phyloP scores from a whole-genome alignment of 2,797 vertebrate species.

The Knipowitschia caucasica region DNA sequence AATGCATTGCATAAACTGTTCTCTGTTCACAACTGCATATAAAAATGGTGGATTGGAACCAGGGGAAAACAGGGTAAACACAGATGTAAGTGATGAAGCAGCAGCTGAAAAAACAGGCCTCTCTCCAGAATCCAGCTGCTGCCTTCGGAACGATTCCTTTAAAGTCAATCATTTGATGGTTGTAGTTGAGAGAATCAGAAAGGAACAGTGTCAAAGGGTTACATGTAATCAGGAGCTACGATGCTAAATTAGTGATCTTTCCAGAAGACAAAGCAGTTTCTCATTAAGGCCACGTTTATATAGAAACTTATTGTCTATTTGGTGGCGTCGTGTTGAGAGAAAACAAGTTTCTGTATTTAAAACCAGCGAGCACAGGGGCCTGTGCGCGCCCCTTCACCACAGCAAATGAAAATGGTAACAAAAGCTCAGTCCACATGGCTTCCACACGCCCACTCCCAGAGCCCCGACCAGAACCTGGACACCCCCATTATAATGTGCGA shows the following conservation, averaged over 20 bases:
- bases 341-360: slow-evolving; percentile 71
- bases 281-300: slow-evolving; percentile 96
- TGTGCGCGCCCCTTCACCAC: slow-evolving; percentile 73
- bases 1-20: slow-evolving; percentile 10
- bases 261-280: slow-evolving; percentile 77
- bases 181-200: slow-evolving; percentile 58
- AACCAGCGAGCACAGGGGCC: slow-evolving; percentile 75
- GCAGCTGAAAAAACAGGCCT: slow-evolving; percentile 18
- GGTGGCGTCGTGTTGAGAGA: slow-evolving; percentile 40
- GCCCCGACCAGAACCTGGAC: slow-evolving; percentile 81
- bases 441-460: slow-evolving; percentile 80
- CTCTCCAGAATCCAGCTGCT: slow-evolving; percentile 22
- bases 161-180: slow-evolving; percentile 43
- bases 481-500: slow-evolving; percentile 68
- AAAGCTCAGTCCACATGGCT: slow-evolving; percentile 83
- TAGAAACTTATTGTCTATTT: slow-evolving; percentile 81
- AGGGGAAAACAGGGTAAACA: slow-evolving; percentile 2
- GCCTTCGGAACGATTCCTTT: slow-evolving; percentile 13
- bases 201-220: slow-evolving; percentile 48
- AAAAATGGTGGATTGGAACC: slow-evolving; percentile 14
- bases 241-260: slow-evolving; percentile 76
- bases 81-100: slow-evolving; percentile 18
- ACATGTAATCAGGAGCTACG: slow-evolving; percentile 76
- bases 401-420: slow-evolving; percentile 51
- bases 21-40: slow-evolving; percentile 12